Evolutionary conservation across 2,797 vertebrate species (phyloP).

Genomic region (Sebastes nivosus): DNA sequence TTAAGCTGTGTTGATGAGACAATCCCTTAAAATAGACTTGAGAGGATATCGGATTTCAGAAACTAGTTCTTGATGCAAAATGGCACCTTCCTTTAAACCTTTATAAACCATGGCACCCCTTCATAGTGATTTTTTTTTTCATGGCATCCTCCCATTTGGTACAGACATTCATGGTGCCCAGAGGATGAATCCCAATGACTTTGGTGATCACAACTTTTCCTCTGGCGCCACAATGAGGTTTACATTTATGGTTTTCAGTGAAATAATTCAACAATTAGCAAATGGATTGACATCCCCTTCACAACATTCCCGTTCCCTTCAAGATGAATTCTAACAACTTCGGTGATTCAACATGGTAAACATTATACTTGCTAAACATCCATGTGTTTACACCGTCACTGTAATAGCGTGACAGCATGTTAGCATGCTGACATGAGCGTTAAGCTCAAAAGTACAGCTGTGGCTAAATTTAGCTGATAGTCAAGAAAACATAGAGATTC

Average conservation of each 20-base stretch:
- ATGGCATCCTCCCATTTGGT: not conserved
- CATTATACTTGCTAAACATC: not conserved
- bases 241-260: not conserved
- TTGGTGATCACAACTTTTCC: not conserved
- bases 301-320: not conserved
- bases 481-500: not conserved
- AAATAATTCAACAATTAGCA: not conserved
- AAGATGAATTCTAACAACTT: not conserved
- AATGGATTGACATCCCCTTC: not conserved
- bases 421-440: not conserved
- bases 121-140: not conserved
- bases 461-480: not conserved
- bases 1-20: not conserved
- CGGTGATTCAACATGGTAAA: not conserved
- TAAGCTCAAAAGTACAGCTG: not conserved
- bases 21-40: slow-evolving; percentile 7
- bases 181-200: not conserved
- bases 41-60: not conserved
- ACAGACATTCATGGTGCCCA: not conserved
- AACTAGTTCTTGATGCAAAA: not conserved
- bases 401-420: not conserved
- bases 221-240: not conserved
- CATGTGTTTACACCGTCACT: not conserved
- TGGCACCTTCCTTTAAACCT: not conserved
- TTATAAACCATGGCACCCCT: not conserved